Evolutionary conservation across 1,140 invertebrate genomes (phyloP), one percentile per base, ranked within the genome.

Genomic region (Argopecten irradians): DNA sequence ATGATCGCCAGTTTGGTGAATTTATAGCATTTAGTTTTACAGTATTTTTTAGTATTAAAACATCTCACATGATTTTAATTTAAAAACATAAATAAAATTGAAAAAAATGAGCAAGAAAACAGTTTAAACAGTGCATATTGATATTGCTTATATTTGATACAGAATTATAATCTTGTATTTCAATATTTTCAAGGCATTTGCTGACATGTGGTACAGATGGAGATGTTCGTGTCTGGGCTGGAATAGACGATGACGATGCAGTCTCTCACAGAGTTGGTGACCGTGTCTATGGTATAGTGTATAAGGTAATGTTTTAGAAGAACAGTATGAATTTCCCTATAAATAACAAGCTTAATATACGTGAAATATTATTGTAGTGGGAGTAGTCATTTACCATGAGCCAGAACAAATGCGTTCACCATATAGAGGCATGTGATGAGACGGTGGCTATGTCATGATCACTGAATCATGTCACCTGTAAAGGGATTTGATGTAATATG

Each of bases 181-280:
- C 22, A 88, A 88, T 91, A 89, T 90, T 28, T 92, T 89, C 82
- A 82, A 97, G 98, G 91, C 95, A 97, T 93, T 97, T 99, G 82
- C 96, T 99, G 84, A 99, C 98, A 16, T 98, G 98, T 96, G 98
- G 98, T 34, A 97, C 97, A 87, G 98, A 99, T 96, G 98, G 98
- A 84, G 98, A 99, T 96, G 97, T 99, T 33, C 96, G 98, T 94
- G 97, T 98, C 82, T 99, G 98, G 98, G 95, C 97, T 41, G 97
- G 97, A 92, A 96, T 98, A 92, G 97, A 98, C 93, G 96, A 97
- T 94, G 94, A 95, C 91, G 98, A 99, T 96, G 98, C 98, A 0
- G 96, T 96, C 8, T 98, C 98, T 28, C 97, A 97, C 91, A 98
- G 97, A 94, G 96, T 98, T 91, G 98, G 98, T 1, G 98, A 98